Evolutionary conservation across 1,140 invertebrate species (phyloP), one percentile per base, ranked within the genome.

Genomic region (Lepidurus apus): DNA sequence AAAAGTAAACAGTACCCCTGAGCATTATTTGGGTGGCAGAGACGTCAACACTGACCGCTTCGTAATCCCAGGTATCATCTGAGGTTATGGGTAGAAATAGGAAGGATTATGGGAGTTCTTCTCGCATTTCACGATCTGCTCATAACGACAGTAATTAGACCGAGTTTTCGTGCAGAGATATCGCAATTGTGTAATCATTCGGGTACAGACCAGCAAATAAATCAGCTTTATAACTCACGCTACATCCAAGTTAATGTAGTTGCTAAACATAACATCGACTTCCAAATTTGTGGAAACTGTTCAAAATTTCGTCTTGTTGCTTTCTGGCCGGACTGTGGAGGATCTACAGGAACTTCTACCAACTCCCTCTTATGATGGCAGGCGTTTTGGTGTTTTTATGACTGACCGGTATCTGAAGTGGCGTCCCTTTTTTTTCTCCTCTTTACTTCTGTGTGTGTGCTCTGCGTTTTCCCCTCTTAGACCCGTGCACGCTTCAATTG

Each of bases 401-500:
- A 65, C 53, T 17, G 53, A 65, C 53, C 21, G 53, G 53, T 13
- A 7, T 21, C 17, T 21, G 17, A 17, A n/a, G 53, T 65, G 21
- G 53, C 53, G 17, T 65, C 53, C 21, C 53, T 17, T 9, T n/a
- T n/a, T 9, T 65, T n/a, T 65, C 53, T 21, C 45, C 45, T 47
- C 17, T 47, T 7, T 17, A 47, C 21, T n/a, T 65, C 2, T 65
- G 17, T 65, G 34, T 34, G 34, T 34, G 34, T 34, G 34, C 21
- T 65, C 21, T 21, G 21, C 4, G 21, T 13, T 65, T 65, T 21
- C 53, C 53, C n/a, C 53, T 7, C 53, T 65, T 65, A 13, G 53
- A 65, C 53, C 53, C 21, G 17, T n/a, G 53, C 53, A 65, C 53
- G 53, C 53, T 65, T 65, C 53, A 65, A 65, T 65, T 65, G 53